phyloP scores from a whole-genome alignment of 2,113 vertebrate genomes.

The Brachypteracias leptosomus region DNA sequence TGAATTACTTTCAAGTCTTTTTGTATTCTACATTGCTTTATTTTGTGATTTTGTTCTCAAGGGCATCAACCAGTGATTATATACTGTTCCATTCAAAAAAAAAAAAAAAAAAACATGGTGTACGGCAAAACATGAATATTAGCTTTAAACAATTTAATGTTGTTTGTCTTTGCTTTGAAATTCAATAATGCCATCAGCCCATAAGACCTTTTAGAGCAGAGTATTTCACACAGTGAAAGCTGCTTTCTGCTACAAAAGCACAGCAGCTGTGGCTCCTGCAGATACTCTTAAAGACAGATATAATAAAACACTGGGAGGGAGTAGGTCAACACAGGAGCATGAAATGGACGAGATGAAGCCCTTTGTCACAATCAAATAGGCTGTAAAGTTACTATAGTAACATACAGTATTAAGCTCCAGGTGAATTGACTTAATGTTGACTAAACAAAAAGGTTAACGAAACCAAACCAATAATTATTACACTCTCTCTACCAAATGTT shows the following conservation, averaged over 20 bases:
- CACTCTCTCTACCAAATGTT: conserved; percentile 64
- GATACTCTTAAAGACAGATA: conserved; percentile 82
- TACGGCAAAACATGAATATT: conserved; percentile 69
- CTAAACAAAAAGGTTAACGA: conserved; percentile 78
- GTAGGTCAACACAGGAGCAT: conserved; percentile 82
- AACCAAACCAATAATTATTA: conserved; percentile 77
- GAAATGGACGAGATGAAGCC: conserved; percentile 86
- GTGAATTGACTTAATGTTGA: conserved; percentile 86
- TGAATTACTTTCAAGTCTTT: conserved; percentile 47
- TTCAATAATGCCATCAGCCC: conserved; percentile 78
- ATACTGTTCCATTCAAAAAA: conserved; percentile 30
- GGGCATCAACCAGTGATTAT: conserved; percentile 60
- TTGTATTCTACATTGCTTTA: conserved; percentile 38
- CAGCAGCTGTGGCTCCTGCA: conserved; percentile 82
- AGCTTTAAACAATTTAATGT: conserved; percentile 76
- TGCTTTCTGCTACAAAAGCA: conserved; percentile 78
- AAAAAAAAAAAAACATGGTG: not conserved
- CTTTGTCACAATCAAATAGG: conserved; percentile 87
- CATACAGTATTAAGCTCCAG: conserved; percentile 82
- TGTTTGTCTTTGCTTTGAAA: conserved; percentile 80
- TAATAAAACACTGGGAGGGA: conserved; percentile 83
- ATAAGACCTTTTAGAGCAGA: conserved; percentile 72
- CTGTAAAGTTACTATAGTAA: conserved; percentile 92
- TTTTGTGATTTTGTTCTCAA: conserved; percentile 55
- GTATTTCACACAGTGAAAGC: conserved; percentile 79